These are phyloP conservation scores for Polymixis flavicincta DNA, from an alignment of 2,888 invertebrate genomes.

Conservation along the genomic window DNA sequence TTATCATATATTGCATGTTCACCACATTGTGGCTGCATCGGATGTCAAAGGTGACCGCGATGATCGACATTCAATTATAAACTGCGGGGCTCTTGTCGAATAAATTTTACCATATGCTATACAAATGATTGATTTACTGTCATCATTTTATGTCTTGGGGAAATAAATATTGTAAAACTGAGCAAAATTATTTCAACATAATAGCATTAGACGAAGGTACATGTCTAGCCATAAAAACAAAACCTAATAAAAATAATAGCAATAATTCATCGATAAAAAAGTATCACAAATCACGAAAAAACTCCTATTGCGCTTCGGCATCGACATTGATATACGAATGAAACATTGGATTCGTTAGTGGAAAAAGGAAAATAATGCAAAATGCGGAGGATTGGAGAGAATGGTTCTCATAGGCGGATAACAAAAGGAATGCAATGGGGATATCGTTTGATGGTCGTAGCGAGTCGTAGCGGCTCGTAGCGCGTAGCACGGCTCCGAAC, in stretches of 20 bases:
- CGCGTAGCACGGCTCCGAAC: slow-evolving; percentile 72
- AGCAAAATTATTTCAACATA: background rate
- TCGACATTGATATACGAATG: slow-evolving; percentile 81
- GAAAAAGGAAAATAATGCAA: slow-evolving; percentile 87
- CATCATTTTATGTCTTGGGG: background rate
- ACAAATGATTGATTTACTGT: slow-evolving; percentile 9
- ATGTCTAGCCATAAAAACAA: slow-evolving; percentile 45
- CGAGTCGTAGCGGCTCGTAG: slow-evolving; percentile 75
- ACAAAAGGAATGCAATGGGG: slow-evolving; percentile 86
- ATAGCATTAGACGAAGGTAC: slow-evolving; percentile 17
- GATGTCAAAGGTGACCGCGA: slow-evolving; percentile 40
- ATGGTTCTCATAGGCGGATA: slow-evolving; percentile 85
- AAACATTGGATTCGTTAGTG: slow-evolving; percentile 88
- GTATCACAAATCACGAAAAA: slow-evolving; percentile 59
- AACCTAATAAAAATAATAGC: slow-evolving; percentile 30
- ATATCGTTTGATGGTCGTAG: slow-evolving; percentile 84
- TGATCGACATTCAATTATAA: slow-evolving; percentile 51
- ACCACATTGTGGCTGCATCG: slow-evolving; percentile 34
- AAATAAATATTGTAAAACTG: background rate
- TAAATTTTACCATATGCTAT: slow-evolving; percentile 10
- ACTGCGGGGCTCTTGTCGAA: slow-evolving; percentile 18
- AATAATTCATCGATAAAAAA: slow-evolving; percentile 57
- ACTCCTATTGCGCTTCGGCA: slow-evolving; percentile 73
- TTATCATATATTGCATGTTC: slow-evolving; percentile 17
- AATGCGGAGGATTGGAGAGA: slow-evolving; percentile 83